phyloP scores from a whole-genome alignment of 2,888 invertebrate genomes.

The Palloptera scutellata region DNA sequence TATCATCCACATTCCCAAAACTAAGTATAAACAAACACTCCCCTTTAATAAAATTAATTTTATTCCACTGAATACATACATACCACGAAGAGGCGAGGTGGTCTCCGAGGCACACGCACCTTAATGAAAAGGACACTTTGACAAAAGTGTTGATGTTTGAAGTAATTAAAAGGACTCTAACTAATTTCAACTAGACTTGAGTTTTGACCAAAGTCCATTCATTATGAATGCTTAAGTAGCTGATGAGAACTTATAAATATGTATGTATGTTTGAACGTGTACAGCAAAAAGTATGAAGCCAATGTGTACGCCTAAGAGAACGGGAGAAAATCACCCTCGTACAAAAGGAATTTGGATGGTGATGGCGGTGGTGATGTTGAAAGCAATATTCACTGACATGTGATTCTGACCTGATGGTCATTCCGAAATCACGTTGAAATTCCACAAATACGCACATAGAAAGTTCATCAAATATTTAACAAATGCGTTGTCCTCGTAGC shows the following conservation, averaged over 20 bases:
- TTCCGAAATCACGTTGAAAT: constrained; percentile 36
- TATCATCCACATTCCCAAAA: constrained; percentile 12
- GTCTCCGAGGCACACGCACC: constrained; percentile 33
- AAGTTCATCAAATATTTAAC: background rate
- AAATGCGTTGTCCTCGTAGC: constrained; percentile 4
- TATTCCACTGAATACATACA: background rate
- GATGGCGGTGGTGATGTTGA: constrained; percentile 31
- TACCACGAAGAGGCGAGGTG: background rate
- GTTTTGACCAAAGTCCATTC: constrained; percentile 62
- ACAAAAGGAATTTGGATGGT: background rate
- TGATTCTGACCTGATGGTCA: constrained; percentile 39
- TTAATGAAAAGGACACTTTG: constrained; percentile 51
- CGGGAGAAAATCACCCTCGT: constrained; percentile 7
- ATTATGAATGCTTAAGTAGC: constrained; percentile 54
- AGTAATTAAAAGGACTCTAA: constrained; percentile 62
- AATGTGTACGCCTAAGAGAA: constrained; percentile 15
- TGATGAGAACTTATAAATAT: constrained; percentile 46
- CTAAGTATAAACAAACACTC: constrained; percentile 12
- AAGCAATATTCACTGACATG: constrained; percentile 37
- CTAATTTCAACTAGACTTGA: constrained; percentile 53
- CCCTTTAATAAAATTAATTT: background rate
- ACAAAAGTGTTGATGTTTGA: constrained; percentile 59
- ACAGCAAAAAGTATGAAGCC: constrained; percentile 1
- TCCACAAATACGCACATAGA: constrained; percentile 13
- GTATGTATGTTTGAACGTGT: background rate